Base-by-base conservation (phyloP, 2,113 vertebrate species). In the Etheostoma cragini region DNA sequence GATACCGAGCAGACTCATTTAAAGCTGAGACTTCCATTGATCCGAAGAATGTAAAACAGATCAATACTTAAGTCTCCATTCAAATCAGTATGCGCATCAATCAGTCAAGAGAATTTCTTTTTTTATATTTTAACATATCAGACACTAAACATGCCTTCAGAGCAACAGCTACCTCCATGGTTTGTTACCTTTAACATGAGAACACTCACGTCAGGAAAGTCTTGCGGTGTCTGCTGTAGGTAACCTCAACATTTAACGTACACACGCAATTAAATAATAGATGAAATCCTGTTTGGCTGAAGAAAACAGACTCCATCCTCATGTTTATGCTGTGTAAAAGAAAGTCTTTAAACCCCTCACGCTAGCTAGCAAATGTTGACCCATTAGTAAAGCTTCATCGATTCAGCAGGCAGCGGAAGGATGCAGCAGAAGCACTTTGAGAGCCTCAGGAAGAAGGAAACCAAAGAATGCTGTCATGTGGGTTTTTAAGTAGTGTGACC, bases 301-400 rank as follows among this genome's bases (percentile, higher is more conserved):
- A 47, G 70, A 16, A 76, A 81, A 81, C 72, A 72, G 81, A 74
- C 68, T 85, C 76, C 57, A 56, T 56, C 70, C 73, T 47, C 38
- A 13, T 81, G 76, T 74, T 87, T 78, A 72, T 69, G 75, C 63
- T 52, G 42, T 65, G 78, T 81, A 72, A 38, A 76, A 74, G 61
- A 82, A 81, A 80, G 80, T 92, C 84, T 88, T 87, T 82, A 83
- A 88, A 66, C 65, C 62, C 64, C 71, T 70, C 84, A 75, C 24
- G 64, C 82, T 69, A 78, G 61, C 79, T 45, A 72, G 73, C 83
- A 91, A 72, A 92, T 85, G 88, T 81, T 66, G 22, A 72, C 75
- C 89, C 91, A 92, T 93, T 93, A 94, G 91, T 87, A 57, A 81
- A 78, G 81, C 88, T 78, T 69, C 84, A 94, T 94, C 69, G 91